Evolutionary conservation across 2,113 vertebrate genomes (phyloP), one percentile per base, ranked within the genome.

Genomic region (Spea multiplicata): DNA sequence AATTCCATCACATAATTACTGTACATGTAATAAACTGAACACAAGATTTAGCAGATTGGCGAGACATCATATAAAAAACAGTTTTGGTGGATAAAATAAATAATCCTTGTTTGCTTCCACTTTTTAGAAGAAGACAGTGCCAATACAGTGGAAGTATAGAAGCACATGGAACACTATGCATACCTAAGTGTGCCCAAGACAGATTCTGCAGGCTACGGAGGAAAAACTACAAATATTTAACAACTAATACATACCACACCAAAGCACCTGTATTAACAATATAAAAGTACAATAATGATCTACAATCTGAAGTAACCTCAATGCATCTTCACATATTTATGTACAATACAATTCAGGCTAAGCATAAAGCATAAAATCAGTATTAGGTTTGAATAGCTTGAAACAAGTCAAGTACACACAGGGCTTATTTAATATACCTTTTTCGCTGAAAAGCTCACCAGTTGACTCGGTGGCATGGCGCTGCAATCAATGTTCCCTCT

Each of bases 1-100:
- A 61, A 78, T 78, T 78, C 57, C 68, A 78, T 71, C 57, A 64
- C 59, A 62, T 78, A 78, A 78, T 78, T 78, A 78, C 47, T 71
- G 59, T 71, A 78, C 76, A 64, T 71, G 67, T 44, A 78, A 59
- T 78, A 71, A 71, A 64, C 17, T 49, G 46, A 71, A 30, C 44
- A 68, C 65, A 76, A 61, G 75, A 68, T 50, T 71, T 71, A 78
- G 57, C 62, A 30, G 57, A 64, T 65, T 78, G 76, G 76, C 76
- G 68, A 44, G 13, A 47, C 74, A 65, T 14, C 30, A 71, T 65
- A 48, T 8, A 44, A 55, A n/a, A 44, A 6, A 9, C 70, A 14
- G 3, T 50, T 72, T 57, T 72, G 50, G 46, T 76, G 75, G 66
- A 76, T 76, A 71, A 71, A 61, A 76, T 10, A 52, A 75, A 50